These are phyloP conservation scores for Sympetrum striolatum DNA, from an alignment of 2,888 invertebrate species.

Conservation along the genomic window DNA sequence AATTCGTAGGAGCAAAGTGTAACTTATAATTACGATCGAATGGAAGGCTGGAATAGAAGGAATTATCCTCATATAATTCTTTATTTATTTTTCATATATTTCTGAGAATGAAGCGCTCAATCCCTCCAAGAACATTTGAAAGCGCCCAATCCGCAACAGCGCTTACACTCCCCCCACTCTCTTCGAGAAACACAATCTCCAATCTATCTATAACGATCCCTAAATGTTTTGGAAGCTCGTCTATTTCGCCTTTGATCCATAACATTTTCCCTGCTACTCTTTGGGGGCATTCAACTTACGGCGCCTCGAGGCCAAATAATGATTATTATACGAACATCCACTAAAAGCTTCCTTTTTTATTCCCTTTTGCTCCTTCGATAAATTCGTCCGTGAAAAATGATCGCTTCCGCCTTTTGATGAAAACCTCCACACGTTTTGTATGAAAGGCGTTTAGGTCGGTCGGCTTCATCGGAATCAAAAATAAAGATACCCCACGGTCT, in stretches of 20 bases:
- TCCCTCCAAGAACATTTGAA: no score
- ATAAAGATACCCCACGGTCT: background rate
- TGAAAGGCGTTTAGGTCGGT: background rate
- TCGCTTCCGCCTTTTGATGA: background rate
- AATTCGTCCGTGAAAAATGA: background rate
- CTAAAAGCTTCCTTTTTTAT: background rate
- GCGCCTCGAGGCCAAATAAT: background rate
- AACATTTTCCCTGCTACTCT: background rate
- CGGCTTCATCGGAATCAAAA: background rate
- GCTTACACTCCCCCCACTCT: background rate
- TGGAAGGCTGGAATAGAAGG: no score
- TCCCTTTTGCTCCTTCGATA: background rate
- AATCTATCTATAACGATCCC: background rate
- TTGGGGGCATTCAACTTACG: background rate
- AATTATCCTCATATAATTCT: no score
- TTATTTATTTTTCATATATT: no score
- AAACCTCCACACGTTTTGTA: background rate
- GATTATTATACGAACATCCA: background rate
- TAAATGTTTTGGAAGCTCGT: background rate
- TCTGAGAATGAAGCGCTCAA: no score
- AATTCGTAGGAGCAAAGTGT: no score
- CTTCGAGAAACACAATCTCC: background rate
- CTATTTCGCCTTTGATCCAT: background rate
- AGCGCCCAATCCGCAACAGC: background rate
- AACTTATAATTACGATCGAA: no score